phyloP scores from a whole-genome alignment of 2,113 vertebrate species.

The Fregetta grallaria region DNA sequence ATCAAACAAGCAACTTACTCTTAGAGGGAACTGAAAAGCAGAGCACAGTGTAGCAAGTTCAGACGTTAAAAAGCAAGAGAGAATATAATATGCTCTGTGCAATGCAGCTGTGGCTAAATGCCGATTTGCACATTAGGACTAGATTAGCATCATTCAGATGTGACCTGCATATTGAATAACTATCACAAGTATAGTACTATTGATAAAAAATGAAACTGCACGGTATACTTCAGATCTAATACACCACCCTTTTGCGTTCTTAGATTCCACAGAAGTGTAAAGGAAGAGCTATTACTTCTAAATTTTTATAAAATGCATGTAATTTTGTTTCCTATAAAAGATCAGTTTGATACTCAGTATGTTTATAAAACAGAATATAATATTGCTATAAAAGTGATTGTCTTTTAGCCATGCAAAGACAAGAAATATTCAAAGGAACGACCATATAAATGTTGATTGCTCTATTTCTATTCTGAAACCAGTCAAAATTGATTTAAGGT shows the following conservation, averaged over 20 bases:
- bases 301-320: neutral
- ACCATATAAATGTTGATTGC: neutral
- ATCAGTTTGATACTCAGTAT: neutral
- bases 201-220: conserved; percentile 16
- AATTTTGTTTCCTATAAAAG: neutral
- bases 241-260: neutral
- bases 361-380: neutral
- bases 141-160: conserved; percentile 26
- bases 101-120: conserved; percentile 37
- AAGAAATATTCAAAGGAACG: neutral
- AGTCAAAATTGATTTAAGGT: conserved; percentile 11
- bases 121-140: conserved; percentile 23
- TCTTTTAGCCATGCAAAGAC: neutral
- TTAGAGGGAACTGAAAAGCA: neutral
- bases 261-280: neutral
- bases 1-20: neutral
- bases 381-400: neutral
- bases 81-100: neutral
- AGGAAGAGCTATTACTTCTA: neutral
- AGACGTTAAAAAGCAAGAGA: neutral
- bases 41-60: neutral
- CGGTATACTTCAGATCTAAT: neutral
- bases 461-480: neutral
- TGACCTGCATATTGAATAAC: conserved; percentile 11
- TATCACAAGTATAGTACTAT: neutral